Evolutionary conservation across 2,797 vertebrate species (phyloP).

Genomic region (Aulostomus chinensis): DNA sequence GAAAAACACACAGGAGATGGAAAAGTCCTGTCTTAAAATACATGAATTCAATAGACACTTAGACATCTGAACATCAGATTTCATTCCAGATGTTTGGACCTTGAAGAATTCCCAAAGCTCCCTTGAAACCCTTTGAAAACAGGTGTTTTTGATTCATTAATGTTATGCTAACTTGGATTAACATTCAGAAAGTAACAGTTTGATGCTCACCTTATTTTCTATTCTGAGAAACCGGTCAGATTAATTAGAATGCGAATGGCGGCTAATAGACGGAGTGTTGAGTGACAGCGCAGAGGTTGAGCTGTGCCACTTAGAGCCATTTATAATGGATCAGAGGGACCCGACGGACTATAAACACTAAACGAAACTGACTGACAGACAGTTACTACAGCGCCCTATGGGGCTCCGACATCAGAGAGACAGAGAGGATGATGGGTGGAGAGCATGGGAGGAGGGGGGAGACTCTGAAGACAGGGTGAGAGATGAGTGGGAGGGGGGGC

Average conservation of each 20-base stretch:
- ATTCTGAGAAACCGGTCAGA: conserved; percentile 31
- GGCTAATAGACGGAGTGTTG: conserved; percentile 40
- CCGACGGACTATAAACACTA: conserved; percentile 54
- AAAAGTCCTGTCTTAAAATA: too few relatives aligned
- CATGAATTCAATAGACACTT: conserved; percentile 1
- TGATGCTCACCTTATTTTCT: conserved; percentile 28
- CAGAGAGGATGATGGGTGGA: background rate
- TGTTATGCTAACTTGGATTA: background rate
- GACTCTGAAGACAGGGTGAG: conserved; percentile 3
- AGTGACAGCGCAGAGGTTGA: conserved; percentile 46
- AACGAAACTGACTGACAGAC: conserved; percentile 67
- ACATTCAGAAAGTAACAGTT: conserved; percentile 1
- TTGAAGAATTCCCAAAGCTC: conserved; percentile 13
- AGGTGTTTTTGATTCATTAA: background rate
- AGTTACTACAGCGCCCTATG: conserved; percentile 50
- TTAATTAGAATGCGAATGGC: conserved; percentile 44
- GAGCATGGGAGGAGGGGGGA: background rate
- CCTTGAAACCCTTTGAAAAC: background rate
- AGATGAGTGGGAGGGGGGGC: conserved; percentile 1
- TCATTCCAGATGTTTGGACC: conserved; percentile 12
- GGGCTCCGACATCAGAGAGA: conserved; percentile 45
- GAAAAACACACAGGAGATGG: too few relatives aligned
- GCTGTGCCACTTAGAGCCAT: conserved; percentile 55
- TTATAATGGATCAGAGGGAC: conserved; percentile 65
- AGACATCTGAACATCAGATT: conserved; percentile 4